These are phyloP conservation scores for Stenotaenia linearis DNA, from an alignment of 2,888 invertebrate species.

Conservation along the genomic window DNA sequence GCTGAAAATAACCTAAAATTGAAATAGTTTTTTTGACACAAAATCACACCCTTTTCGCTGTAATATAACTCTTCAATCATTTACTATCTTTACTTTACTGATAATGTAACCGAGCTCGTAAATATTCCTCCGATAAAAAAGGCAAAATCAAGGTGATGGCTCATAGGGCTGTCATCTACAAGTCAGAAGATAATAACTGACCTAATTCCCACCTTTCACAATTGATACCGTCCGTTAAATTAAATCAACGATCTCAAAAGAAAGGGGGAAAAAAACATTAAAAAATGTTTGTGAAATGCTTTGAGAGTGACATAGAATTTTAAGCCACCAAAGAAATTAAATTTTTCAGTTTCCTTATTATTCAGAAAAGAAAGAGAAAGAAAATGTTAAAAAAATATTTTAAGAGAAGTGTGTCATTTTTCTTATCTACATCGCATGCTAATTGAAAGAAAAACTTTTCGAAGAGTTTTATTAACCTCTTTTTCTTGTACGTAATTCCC, in stretches of 20 bases:
- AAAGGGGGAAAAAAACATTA: not conserved
- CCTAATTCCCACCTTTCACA: not conserved
- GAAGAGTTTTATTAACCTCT: not conserved
- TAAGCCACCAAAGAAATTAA: not conserved
- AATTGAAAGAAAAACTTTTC: not conserved
- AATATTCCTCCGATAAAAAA: not conserved
- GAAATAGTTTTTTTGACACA: too few species aligned
- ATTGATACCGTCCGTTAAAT: not conserved
- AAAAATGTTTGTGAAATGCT: not conserved
- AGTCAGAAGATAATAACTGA: not conserved
- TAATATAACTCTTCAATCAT: not conserved
- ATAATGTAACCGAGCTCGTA: not conserved
- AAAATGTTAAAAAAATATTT: not conserved
- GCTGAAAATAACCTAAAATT: too few species aligned
- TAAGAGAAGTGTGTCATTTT: not conserved
- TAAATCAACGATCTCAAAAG: not conserved
- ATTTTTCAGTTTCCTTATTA: not conserved
- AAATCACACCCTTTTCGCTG: too few species aligned
- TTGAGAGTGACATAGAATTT: not conserved
- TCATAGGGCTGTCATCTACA: not conserved
- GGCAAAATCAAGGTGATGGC: conserved; percentile 6
- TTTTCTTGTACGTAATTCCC: not conserved
- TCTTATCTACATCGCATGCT: not conserved
- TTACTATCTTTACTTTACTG: not conserved
- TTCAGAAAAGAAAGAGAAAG: not conserved